Conservation (phyloP, 2,888 invertebrate species). For the Chymomyza procnemis region DNA sequence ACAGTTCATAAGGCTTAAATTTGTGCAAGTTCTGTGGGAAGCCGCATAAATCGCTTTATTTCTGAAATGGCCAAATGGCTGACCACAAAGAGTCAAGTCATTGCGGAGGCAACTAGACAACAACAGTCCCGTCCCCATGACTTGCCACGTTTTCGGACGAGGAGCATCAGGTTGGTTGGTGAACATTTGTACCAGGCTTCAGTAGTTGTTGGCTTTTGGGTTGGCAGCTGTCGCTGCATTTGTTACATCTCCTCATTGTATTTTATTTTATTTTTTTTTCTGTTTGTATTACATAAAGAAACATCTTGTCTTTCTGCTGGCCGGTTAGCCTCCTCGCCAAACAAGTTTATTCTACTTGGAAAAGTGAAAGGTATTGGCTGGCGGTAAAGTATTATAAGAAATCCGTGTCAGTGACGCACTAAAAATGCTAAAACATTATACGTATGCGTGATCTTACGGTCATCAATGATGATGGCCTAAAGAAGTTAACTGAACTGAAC, state of each 20-base stretch:
- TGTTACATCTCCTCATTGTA: conserved; percentile 47
- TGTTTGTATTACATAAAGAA: conserved; percentile 24
- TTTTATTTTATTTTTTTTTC: conserved; percentile 22
- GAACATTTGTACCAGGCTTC: neutral
- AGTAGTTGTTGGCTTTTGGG: neutral
- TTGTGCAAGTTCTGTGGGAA: neutral
- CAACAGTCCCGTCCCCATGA: conserved; percentile 9
- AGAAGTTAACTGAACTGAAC: neutral
- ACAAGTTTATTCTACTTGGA: conserved; percentile 65
- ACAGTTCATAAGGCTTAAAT: neutral
- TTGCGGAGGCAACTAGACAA: conserved; percentile 7
- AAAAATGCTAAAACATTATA: conserved; percentile 33
- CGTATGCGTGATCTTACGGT: neutral
- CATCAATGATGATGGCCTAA: neutral
- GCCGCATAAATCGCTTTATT: neutral
- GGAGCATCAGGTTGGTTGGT: neutral
- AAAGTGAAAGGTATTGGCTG: conserved; percentile 62
- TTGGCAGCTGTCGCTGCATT: conserved; percentile 27
- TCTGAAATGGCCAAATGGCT: conserved; percentile 10
- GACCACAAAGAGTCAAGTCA: neutral
- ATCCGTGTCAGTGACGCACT: conserved; percentile 71
- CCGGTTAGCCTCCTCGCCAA: conserved; percentile 31
- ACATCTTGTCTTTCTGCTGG: neutral
- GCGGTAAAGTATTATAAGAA: conserved; percentile 22
- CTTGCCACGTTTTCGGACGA: conserved; percentile 20